These are phyloP conservation scores for Micoletzkya japonica DNA, from an alignment of 2,888 invertebrate genomes.

Conservation along the genomic window DNA sequence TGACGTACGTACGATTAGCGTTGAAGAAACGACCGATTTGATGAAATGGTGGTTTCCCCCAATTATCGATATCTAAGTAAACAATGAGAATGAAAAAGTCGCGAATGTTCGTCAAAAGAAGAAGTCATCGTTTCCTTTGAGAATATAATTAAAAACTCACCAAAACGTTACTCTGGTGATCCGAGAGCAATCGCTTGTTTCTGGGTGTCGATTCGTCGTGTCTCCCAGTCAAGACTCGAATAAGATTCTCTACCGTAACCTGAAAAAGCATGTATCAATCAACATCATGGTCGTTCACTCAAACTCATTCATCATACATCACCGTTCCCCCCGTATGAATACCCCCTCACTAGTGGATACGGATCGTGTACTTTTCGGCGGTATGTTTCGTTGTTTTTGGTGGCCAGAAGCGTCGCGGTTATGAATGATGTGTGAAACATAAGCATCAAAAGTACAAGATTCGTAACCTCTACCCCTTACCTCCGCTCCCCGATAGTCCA, in stretches of 20 bases:
- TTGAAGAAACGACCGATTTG: too few relatives aligned
- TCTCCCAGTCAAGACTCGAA: constrained; percentile 88
- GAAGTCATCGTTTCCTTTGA: too few relatives aligned
- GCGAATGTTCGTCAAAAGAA: too few relatives aligned
- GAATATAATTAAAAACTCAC: constrained; percentile 34
- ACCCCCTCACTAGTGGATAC: neutral
- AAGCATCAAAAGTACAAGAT: too few relatives aligned
- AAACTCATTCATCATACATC: neutral
- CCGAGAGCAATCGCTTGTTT: constrained; percentile 89
- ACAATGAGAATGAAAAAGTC: too few relatives aligned
- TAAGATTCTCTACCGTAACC: constrained; percentile 86
- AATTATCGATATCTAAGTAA: neutral
- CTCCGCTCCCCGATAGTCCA: constrained; percentile 68
- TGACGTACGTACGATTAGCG: too few relatives aligned
- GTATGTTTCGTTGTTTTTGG: too few relatives aligned
- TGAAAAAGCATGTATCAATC: constrained; percentile 12
- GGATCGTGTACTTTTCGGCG: too few relatives aligned
- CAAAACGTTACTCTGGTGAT: constrained; percentile 93
- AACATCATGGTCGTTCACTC: neutral
- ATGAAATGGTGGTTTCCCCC: too few relatives aligned
- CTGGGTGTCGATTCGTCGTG: constrained; percentile 89
- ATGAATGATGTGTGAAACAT: too few relatives aligned
- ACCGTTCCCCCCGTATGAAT: neutral
- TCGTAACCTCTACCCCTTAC: constrained; percentile 72
- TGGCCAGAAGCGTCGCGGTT: too few relatives aligned